Base-by-base conservation (phyloP, 2,888 invertebrate genomes). In the Sarcophaga rosellei region DNA sequence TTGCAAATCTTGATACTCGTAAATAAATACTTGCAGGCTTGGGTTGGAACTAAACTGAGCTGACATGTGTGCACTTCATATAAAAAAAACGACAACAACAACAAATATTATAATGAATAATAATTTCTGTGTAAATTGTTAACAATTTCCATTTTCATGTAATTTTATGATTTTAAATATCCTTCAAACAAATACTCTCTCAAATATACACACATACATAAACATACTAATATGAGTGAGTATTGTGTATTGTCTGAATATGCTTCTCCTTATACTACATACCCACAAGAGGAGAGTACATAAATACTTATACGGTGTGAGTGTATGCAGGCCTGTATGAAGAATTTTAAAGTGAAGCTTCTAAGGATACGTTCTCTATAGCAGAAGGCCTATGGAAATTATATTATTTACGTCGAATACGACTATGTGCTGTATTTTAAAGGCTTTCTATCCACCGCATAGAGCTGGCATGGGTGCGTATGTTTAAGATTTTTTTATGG, bases 91-190 rank as follows among this genome's bases (percentile, higher is more conserved):
- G 17, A 53, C 12, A 53, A 53, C 5, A 53, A 53, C 1, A 53
- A 35, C 35, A 35, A 35, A 35, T 35, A 4, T 15, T 17, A 17
- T 86, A 86, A 86, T 84, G 84, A 86, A 86, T 84, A 86, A 35
- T 35, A 86, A 86, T 86, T 86, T 77, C 84, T 86, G 81, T 84
- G 86, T 84, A 86, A 86, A 86, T 86, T 86, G 84, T 84, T 86
- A 86, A 86, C 86, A 86, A 81, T 86, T 84, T 86, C 66, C 75
- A 86, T 84, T 84, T 80, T 69, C 10, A 84, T 84, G 70, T 81
- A 69, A 78, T 84, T 86, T 86, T 83, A 86, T 86, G 78, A 84
- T 74, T 81, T 75, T 47, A 15, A 82, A 66, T 72, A 81, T 87
- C 73, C 75, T 79, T 79, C 45, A 74, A 63, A 70, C 69, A 63